phyloP scores from a whole-genome alignment of 2,888 invertebrate genomes.

The Spodoptera exigua region DNA sequence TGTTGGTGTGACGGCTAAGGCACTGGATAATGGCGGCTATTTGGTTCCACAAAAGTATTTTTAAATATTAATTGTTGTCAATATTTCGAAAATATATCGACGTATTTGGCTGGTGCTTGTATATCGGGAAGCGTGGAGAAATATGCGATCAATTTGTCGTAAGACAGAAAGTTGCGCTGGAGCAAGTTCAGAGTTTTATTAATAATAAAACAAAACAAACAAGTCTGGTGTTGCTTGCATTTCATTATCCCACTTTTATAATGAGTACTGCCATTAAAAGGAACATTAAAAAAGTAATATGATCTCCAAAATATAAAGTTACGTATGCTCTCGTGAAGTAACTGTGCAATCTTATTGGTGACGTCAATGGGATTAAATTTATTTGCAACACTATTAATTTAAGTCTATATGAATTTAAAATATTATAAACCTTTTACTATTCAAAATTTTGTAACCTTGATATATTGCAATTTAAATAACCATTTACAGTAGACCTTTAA shows the following conservation, averaged over 20 bases:
- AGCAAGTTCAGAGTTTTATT: constrained; percentile 21
- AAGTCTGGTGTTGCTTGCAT: constrained; percentile 38
- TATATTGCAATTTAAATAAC: constrained; percentile 12
- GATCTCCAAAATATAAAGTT: constrained; percentile 28
- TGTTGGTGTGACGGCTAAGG: constrained; percentile 63
- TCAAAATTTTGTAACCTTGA: constrained; percentile 40
- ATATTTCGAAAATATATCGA: constrained; percentile 48
- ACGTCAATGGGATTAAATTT: constrained; percentile 17
- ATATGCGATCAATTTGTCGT: constrained; percentile 41
- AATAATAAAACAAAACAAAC: constrained; percentile 41
- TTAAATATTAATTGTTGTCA: constrained; percentile 56
- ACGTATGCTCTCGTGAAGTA: constrained; percentile 21
- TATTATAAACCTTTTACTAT: constrained; percentile 27
- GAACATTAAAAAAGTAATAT: constrained; percentile 34
- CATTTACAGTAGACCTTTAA: constrained; percentile 9
- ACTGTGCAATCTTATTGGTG: constrained; percentile 17
- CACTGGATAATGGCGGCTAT: constrained; percentile 53
- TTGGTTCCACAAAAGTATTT: constrained; percentile 53
- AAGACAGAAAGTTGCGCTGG: constrained; percentile 32
- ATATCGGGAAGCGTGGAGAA: constrained; percentile 37
- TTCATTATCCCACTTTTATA: constrained; percentile 51
- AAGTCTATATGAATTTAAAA: constrained; percentile 1
- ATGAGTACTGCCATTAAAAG: constrained; percentile 46
- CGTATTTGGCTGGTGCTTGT: constrained; percentile 39
- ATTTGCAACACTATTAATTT: constrained; percentile 1